These are phyloP conservation scores for Sphenopsis melanotis DNA, from an alignment of 2,797 vertebrate species.

Conservation along the genomic window DNA sequence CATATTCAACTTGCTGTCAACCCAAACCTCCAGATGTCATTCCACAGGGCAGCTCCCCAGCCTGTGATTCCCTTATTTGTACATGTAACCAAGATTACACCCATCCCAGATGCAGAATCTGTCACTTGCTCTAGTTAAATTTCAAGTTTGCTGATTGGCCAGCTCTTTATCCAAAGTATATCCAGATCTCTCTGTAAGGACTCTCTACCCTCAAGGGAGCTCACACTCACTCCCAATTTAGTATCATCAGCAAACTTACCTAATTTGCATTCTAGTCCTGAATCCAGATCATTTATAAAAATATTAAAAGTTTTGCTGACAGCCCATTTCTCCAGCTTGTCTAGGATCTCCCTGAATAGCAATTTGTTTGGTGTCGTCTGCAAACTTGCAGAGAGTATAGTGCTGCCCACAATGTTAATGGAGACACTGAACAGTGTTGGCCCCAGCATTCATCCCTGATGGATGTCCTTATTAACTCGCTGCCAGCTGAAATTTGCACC, in stretches of 20 bases:
- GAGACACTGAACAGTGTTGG: neutral
- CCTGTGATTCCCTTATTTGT: accelerated
- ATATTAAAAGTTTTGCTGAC: neutral
- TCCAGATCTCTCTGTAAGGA: neutral
- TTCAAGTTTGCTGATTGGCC: neutral
- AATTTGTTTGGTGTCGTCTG: neutral
- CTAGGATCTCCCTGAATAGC: neutral
- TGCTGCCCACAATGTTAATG: neutral
- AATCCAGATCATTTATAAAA: neutral
- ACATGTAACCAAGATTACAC: accelerated
- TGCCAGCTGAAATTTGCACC: neutral
- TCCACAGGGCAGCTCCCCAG: accelerated
- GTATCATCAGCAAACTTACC: neutral
- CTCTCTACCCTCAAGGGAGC: accelerated
- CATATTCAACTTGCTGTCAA: neutral
- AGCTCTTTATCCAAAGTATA: neutral
- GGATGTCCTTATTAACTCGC: neutral
- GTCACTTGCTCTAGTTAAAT: neutral
- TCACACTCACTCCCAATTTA: neutral
- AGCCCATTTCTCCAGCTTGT: neutral
- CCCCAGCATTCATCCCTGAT: neutral
- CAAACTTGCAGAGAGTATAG: neutral
- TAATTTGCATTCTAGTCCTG: neutral
- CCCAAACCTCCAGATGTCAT: neutral
- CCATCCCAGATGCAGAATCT: neutral